phyloP scores from a whole-genome alignment of 2,113 vertebrate species.

The Forbesichthys agassizii region DNA sequence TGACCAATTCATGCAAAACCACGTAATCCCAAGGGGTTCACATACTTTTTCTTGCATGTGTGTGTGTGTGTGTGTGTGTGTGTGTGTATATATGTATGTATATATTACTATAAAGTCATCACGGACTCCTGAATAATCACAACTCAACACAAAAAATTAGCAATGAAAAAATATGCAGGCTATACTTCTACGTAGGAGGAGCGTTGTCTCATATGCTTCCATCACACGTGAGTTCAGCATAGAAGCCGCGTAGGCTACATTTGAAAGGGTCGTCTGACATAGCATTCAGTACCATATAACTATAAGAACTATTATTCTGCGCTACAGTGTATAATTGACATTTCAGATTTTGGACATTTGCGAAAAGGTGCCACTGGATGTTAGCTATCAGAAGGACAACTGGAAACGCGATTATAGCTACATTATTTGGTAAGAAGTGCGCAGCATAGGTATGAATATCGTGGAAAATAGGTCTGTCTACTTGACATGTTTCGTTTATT shows the following conservation, averaged over 20 bases:
- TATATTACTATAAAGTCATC: neutral
- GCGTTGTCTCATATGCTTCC: neutral
- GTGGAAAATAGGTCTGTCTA: too few relatives aligned
- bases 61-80: too few relatives aligned
- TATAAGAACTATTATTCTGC: conserved; percentile 18
- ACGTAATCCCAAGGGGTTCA: too few relatives aligned
- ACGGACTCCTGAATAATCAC: neutral
- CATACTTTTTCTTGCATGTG: too few relatives aligned
- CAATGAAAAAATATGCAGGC: too few relatives aligned
- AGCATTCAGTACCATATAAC: too few relatives aligned
- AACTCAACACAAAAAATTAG: too few relatives aligned
- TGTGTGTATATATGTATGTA: too few relatives aligned
- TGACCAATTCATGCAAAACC: too few relatives aligned
- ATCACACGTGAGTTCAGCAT: conserved; percentile 21
- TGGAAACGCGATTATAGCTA: conserved; percentile 35
- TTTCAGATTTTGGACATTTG: neutral
- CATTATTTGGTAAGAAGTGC: conserved; percentile 50
- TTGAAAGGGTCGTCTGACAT: conserved; percentile 15
- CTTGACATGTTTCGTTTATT: neutral
- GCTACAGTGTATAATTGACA: neutral
- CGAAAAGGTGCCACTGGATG: neutral
- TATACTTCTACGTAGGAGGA: too few relatives aligned
- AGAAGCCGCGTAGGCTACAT: conserved; percentile 15
- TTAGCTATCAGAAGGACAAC: conserved; percentile 15
- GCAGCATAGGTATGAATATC: too few relatives aligned